These are phyloP conservation scores for Melanchra persicariae DNA, from an alignment of 2,888 invertebrate species.

Conservation along the genomic window DNA sequence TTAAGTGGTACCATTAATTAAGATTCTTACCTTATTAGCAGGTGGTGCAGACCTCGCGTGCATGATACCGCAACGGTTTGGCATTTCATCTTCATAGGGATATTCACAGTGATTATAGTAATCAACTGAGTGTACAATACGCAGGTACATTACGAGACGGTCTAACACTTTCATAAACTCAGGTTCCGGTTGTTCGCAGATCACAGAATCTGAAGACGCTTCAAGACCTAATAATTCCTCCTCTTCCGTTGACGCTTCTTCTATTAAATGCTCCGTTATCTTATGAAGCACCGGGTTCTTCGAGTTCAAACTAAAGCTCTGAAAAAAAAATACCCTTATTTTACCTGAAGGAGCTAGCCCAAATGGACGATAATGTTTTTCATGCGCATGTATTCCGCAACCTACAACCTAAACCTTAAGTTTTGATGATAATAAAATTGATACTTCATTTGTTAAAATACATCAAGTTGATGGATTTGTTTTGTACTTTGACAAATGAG, in stretches of 20 bases:
- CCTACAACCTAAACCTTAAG: too few relatives aligned
- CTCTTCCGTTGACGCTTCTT: conserved; percentile 99
- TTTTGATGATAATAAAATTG: too few relatives aligned
- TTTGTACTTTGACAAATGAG: too few relatives aligned
- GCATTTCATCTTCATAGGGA: conserved; percentile 99
- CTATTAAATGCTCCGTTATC: conserved; percentile 99
- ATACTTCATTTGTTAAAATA: too few relatives aligned
- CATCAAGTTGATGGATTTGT: too few relatives aligned
- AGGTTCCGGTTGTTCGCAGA: conserved; percentile 81
- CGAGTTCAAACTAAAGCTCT: conserved; percentile 93
- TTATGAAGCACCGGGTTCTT: conserved; percentile 98
- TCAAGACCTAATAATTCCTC: conserved; percentile 96
- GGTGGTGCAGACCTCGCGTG: conserved; percentile 98
- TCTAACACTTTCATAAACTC: conserved; percentile 92
- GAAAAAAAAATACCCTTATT: too few relatives aligned
- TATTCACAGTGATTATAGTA: conserved; percentile 99
- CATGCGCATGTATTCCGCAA: too few relatives aligned
- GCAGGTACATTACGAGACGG: conserved; percentile 97
- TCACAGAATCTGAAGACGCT: conserved; percentile 76
- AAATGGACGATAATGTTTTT: too few relatives aligned
- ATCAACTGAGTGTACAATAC: conserved; percentile 99
- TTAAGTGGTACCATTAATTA: not conserved
- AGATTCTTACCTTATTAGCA: conserved; percentile 92
- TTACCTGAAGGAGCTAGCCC: too few relatives aligned
- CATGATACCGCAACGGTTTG: conserved; percentile 99